These are phyloP conservation scores for Stomorhina lunata DNA, from an alignment of 2,888 invertebrate species.

Conservation along the genomic window DNA sequence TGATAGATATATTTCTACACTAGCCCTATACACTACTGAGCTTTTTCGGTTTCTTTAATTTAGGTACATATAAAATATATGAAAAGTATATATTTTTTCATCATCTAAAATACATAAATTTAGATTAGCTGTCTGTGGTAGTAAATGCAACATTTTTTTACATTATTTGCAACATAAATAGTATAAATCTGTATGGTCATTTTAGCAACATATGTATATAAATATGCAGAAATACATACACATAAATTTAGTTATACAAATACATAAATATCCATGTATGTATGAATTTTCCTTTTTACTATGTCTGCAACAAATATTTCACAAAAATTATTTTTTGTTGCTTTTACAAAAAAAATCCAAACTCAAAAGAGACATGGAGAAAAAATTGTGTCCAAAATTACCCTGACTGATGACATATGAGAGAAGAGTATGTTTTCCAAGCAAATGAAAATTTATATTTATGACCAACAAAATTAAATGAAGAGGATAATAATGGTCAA, in stretches of 20 bases:
- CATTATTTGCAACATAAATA: constrained; percentile 42
- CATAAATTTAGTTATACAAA: background rate
- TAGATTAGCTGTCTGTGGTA: constrained; percentile 64
- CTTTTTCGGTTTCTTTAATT: background rate
- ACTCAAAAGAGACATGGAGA: background rate
- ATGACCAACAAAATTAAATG: constrained; percentile 60
- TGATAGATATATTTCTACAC: background rate
- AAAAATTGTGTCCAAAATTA: constrained; percentile 54
- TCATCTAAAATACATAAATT: constrained; percentile 65
- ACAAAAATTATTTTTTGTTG: constrained; percentile 47
- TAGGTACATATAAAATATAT: too few species aligned
- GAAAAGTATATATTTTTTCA: constrained; percentile 57
- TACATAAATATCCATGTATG: background rate
- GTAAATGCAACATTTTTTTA: constrained; percentile 64
- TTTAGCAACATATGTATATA: background rate
- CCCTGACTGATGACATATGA: constrained; percentile 69
- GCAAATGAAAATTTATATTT: constrained; percentile 69
- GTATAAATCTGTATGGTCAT: constrained; percentile 35
- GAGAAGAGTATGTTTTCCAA: constrained; percentile 44
- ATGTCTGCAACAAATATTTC: constrained; percentile 52
- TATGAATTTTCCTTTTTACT: background rate
- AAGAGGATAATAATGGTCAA: constrained; percentile 59
- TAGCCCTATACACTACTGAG: background rate
- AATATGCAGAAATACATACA: background rate
- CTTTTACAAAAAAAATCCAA: background rate